These are phyloP conservation scores for Coecobrya sp. DNA, from an alignment of 2,888 invertebrate genomes.

Conservation along the genomic window DNA sequence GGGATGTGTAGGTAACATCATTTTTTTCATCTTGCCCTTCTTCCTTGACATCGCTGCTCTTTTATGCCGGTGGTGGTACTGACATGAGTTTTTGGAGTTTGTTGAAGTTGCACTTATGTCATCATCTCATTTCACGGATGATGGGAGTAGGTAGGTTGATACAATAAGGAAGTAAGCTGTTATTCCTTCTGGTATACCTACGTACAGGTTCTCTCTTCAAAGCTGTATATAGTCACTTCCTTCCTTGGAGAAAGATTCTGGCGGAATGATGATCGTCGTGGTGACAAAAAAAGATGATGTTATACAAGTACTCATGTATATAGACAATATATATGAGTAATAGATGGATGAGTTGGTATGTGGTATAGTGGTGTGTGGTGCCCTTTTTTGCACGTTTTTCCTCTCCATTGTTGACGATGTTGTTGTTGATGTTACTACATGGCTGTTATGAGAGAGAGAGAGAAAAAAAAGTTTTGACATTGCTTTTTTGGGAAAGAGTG, in stretches of 20 bases:
- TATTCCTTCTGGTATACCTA: neutral
- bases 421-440: neutral
- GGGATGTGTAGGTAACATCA: neutral
- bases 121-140: constrained; percentile 61
- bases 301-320: neutral
- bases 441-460: neutral
- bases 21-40: neutral
- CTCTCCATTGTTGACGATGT: neutral
- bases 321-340: too few species aligned
- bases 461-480: constrained; percentile 12
- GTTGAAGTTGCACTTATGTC: constrained; percentile 58
- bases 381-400: neutral
- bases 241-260: neutral
- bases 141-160: constrained; percentile 8
- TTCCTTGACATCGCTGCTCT: neutral
- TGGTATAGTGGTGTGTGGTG: neutral
- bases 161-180: constrained; percentile 30
- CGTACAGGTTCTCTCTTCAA: neutral
- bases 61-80: neutral
- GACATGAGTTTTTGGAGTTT: constrained; percentile 1
- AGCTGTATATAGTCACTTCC: constrained; percentile 15
- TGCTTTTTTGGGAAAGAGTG: neutral
- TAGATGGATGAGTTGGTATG: too few species aligned
- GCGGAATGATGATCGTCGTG: neutral
- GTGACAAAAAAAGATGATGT: neutral